These are phyloP conservation scores for Etheostoma spectabile DNA, from an alignment of 2,113 vertebrate genomes.

Conservation along the genomic window DNA sequence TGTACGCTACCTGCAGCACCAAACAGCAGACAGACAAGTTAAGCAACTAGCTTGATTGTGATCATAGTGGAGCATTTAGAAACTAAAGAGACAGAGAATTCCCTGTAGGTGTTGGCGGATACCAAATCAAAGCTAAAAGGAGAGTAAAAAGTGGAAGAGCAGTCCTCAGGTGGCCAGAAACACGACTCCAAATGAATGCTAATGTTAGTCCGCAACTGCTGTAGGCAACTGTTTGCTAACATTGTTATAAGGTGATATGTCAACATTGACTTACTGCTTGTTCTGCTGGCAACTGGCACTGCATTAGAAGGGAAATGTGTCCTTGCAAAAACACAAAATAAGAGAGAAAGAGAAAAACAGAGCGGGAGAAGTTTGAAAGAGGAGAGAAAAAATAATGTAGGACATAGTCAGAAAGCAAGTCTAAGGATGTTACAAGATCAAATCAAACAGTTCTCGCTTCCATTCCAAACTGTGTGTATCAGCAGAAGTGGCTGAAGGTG, in stretches of 20 bases:
- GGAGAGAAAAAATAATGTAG: slow-evolving; percentile 62
- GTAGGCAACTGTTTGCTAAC: not conserved
- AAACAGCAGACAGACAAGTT: too few species aligned
- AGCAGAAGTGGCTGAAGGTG: not conserved
- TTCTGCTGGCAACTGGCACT: slow-evolving; percentile 18
- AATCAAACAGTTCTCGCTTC: slow-evolving; percentile 25
- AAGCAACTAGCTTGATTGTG: too few species aligned
- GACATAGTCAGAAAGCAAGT: slow-evolving; percentile 24
- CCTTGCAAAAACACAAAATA: slow-evolving; percentile 31
- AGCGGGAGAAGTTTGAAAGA: slow-evolving; percentile 43
- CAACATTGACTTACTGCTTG: not conserved
- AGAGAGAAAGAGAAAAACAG: slow-evolving; percentile 1
- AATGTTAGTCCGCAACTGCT: not conserved
- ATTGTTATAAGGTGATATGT: not conserved
- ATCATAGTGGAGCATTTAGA: too few species aligned
- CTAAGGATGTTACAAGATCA: slow-evolving; percentile 32
- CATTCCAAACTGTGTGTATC: slow-evolving; percentile 1
- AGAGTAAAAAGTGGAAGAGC: too few species aligned
- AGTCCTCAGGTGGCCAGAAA: not conserved
- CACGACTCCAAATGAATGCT: too few species aligned
- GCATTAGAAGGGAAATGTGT: slow-evolving; percentile 54
- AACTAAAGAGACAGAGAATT: too few species aligned
- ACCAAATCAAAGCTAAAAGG: too few species aligned
- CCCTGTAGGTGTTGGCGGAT: too few species aligned
- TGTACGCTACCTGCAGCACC: too few species aligned